phyloP scores from a whole-genome alignment of 2,888 invertebrate genomes.

The Megalurothrips usitatus region DNA sequence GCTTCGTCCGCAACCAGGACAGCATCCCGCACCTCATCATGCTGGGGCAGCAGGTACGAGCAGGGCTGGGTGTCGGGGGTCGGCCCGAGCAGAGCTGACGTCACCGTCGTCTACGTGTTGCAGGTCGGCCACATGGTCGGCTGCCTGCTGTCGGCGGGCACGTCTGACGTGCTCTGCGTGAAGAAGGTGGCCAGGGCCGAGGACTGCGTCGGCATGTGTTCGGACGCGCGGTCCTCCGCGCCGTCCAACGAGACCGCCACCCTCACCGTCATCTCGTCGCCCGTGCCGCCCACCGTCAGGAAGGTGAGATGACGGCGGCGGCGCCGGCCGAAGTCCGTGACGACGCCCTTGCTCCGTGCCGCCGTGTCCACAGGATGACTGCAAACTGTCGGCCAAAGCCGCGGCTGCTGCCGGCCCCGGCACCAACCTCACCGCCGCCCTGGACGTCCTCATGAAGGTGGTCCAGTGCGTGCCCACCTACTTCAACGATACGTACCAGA shows the following conservation, averaged over 20 bases:
- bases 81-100: background rate
- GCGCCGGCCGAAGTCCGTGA: too few relatives aligned
- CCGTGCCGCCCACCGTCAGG: background rate
- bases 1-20: background rate
- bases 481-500: background rate
- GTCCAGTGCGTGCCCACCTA: background rate
- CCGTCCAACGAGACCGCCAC: background rate
- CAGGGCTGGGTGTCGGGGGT: background rate
- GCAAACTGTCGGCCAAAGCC: background rate
- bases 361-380: background rate
- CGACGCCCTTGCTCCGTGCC: background rate
- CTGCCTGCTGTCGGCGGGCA: background rate
- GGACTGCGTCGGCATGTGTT: background rate
- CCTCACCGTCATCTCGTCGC: background rate
- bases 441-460: background rate
- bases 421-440: background rate
- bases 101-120: background rate
- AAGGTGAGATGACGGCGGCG: too few relatives aligned
- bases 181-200: background rate
- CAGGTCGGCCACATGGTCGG: background rate
- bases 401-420: background rate
- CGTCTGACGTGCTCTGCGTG: conserved; percentile 7
- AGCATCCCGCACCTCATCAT: background rate
- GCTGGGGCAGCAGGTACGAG: background rate
- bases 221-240: background rate